Conservation (phyloP, 2,888 invertebrate genomes). For the Lordiphosa andalusiaca region DNA sequence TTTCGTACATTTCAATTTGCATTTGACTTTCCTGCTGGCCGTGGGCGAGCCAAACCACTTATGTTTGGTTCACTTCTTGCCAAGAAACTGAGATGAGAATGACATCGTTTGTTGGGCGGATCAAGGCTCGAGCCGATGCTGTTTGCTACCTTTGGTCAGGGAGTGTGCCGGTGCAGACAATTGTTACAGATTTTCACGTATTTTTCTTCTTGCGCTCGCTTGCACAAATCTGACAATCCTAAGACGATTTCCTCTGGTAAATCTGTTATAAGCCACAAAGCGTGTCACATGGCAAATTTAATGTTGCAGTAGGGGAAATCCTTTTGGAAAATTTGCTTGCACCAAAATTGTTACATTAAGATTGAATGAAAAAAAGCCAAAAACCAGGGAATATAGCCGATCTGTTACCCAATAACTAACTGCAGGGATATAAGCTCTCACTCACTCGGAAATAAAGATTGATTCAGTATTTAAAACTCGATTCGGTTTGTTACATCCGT, state of each 20-base stretch:
- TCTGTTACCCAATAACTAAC: too few relatives aligned
- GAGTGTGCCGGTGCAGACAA: constrained; percentile 46
- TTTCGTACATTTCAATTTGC: constrained; percentile 77
- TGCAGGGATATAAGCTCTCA: too few relatives aligned
- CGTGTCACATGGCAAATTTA: constrained; percentile 79
- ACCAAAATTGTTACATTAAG: too few relatives aligned
- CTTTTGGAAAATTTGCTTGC: background rate
- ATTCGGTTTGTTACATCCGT: too few relatives aligned
- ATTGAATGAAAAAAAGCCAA: too few relatives aligned
- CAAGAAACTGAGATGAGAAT: constrained; percentile 25
- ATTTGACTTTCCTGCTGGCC: constrained; percentile 76
- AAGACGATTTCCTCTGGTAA: constrained; percentile 61
- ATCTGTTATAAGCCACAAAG: constrained; percentile 79
- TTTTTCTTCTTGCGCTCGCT: constrained; percentile 43
- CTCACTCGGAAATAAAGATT: too few relatives aligned
- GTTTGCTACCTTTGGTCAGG: constrained; percentile 13
- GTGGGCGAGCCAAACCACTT: constrained; percentile 63
- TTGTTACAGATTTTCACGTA: constrained; percentile 54
- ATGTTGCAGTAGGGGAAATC: constrained; percentile 46
- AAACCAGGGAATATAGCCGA: too few relatives aligned
- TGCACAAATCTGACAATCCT: constrained; percentile 50
- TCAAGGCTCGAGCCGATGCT: constrained; percentile 34
- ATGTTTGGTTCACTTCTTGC: constrained; percentile 52
- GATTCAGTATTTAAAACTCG: too few relatives aligned
- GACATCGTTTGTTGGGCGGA: constrained; percentile 34